Percentiles rank a stretch among this genome's conserved stretches.
Conservation (phyloP, 1,140 invertebrate species). For the Drosophila watanabei region DNA sequence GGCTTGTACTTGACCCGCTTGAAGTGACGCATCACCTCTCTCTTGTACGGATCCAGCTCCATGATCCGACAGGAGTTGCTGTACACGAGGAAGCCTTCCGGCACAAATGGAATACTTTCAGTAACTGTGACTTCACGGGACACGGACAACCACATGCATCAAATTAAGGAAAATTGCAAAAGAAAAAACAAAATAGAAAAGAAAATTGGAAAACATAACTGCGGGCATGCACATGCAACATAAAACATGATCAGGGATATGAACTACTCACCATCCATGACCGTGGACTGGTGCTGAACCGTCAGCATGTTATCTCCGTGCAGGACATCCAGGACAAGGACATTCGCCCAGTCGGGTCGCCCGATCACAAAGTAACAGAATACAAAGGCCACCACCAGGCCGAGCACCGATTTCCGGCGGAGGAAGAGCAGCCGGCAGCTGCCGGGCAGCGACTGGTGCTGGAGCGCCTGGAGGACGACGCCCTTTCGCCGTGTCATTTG, state of each 20-base stretch:
- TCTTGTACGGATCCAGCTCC: constrained; percentile 89
- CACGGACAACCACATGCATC: constrained; percentile 1
- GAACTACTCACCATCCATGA: constrained; percentile 72
- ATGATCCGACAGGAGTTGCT: constrained; percentile 90
- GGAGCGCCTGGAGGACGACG: background rate
- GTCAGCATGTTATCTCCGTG: constrained; percentile 26
- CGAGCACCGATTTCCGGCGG: constrained; percentile 49
- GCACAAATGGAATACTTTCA: constrained; percentile 39
- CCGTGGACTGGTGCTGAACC: constrained; percentile 72
- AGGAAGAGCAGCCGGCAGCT: constrained; percentile 26
- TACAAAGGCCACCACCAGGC: constrained; percentile 46
- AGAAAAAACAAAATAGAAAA: constrained; percentile 3
- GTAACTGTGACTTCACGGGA: background rate
- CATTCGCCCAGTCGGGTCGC: constrained; percentile 47
- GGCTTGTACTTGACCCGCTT: constrained; percentile 87
- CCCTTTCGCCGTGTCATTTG: constrained; percentile 8
- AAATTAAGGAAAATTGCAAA: background rate
- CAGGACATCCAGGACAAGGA: constrained; percentile 59
- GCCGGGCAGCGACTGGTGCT: constrained; percentile 20
- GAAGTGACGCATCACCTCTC: constrained; percentile 88
- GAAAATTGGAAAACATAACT: background rate
- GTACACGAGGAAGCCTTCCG: constrained; percentile 88
- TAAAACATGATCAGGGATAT: background rate
- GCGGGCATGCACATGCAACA: constrained; percentile 16
- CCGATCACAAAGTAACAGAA: constrained; percentile 66